Evolutionary conservation across 2,888 invertebrate genomes (phyloP), one percentile per base, ranked within the genome.

Genomic region (Crossocerus cetratus): DNA sequence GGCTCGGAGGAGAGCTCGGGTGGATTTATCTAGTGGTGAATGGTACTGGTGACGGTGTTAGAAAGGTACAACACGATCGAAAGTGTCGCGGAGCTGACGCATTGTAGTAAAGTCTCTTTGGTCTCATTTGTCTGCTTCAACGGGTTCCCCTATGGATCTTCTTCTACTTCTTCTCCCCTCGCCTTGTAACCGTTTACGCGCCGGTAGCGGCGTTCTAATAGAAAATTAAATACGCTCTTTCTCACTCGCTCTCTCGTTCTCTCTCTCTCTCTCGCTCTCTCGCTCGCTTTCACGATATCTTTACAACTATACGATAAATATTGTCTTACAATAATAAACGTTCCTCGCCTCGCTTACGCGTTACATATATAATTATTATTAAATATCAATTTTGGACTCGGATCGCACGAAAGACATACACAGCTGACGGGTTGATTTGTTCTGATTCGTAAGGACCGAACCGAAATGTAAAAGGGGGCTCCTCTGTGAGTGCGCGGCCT

Each of bases 121-220:
- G 57, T 64, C 43, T 60, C 60, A n/a, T 60, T 44, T 32, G 32
- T 59, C 59, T 42, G 43, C 43, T 20, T 59, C 5, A 49, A 44
- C 66, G 57, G 22, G 55, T 53, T 14, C n/a, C 49, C 16, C 18
- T n/a, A 4, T 14, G 18, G n/a, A 49, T 18, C 18, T 49, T n/a
- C 18, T n/a, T 49, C 49, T 49, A 11, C n/a, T 49, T 49, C 18
- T 49, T 49, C n/a, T 49, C 13, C 14, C 57, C 22, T 16, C 14
- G 45, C 18, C 16, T 53, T 43, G 55, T 65, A 74, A 74, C 58
- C 69, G 69, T 74, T 74, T 74, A 74, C 74, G 65, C 62, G 58
- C 60, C 57, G 23, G 21, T 32, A 57, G 43, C 58, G 42, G 22
- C 22, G 43, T 20, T 55, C 44, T 21, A 13, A 32, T 69, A 57